A percentile compares a stretch with the other conserved stretches of the same genome.
phyloP scores from a whole-genome alignment of 2,797 vertebrate species.

The Rhabdophis nuchalis region DNA sequence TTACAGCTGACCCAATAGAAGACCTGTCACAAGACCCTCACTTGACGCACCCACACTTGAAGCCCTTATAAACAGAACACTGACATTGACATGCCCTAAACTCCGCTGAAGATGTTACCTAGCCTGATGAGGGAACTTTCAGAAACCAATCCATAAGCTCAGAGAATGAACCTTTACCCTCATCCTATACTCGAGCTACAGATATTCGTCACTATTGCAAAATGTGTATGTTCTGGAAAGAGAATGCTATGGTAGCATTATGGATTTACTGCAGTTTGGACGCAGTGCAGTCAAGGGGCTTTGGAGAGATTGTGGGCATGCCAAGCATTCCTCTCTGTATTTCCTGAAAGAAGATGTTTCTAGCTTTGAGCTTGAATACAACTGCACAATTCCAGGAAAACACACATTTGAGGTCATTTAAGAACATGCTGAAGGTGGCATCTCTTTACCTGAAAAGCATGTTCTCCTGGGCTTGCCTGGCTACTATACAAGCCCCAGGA shows the following conservation, averaged over 20 bases:
- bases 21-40: background rate
- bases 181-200: background rate
- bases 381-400: background rate
- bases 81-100: background rate
- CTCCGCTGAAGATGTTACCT: too few relatives aligned
- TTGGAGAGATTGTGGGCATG: background rate
- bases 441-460: background rate
- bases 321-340: background rate
- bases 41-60: background rate
- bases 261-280: background rate
- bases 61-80: background rate
- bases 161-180: background rate
- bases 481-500: background rate
- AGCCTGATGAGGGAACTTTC: background rate
- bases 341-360: background rate
- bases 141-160: background rate
- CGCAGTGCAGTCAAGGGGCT: background rate
- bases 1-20: too few relatives aligned
- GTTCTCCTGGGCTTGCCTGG: background rate
- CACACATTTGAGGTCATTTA: background rate
- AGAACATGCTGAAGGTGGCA: background rate
- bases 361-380: background rate
- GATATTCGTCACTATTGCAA: background rate
- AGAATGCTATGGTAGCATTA: background rate
- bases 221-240: background rate